A percentile compares a stretch with the other conserved stretches of the same genome.
These are phyloP conservation scores for Sycobia sp. DNA, from an alignment of 1,140 invertebrate genomes.

Conservation along the genomic window DNA sequence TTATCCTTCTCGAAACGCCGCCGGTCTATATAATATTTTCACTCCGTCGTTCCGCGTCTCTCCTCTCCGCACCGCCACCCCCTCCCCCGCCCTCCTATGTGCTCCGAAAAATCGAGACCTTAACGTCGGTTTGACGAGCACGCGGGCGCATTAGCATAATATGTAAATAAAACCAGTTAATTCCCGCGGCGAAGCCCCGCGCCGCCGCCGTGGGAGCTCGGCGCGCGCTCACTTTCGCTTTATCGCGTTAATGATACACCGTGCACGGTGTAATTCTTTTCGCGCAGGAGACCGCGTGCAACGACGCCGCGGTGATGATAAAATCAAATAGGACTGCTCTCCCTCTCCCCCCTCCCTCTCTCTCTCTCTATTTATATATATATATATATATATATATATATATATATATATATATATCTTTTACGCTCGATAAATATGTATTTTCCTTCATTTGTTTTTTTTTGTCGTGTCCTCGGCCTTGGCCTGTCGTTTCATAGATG, in stretches of 20 bases:
- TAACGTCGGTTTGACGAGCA: conserved; percentile 21
- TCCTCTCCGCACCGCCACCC: no score
- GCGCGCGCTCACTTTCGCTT: conserved; percentile 7
- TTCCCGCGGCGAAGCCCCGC: no score
- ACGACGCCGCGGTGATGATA: background rate
- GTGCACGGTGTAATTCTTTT: conserved; percentile 2
- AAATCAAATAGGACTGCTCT: background rate
- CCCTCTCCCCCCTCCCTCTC: no score
- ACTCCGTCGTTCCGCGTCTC: no score
- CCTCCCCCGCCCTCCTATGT: no score
- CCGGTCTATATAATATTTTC: conserved; percentile 5
- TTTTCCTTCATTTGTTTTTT: no score
- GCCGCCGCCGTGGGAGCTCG: conserved; percentile 1
- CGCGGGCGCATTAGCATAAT: conserved; percentile 28
- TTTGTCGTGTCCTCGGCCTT: no score
- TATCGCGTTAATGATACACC: conserved; percentile 21
- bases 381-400: no score
- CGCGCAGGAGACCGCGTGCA: background rate
- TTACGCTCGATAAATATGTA: conserved; percentile 14
- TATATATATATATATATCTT: no score
- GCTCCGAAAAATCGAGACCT: conserved; percentile 13
- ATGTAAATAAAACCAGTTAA: conserved; percentile 33
- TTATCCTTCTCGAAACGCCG: conserved; percentile 10
- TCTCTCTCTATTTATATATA: no score
- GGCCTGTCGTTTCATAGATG: no score